These are phyloP conservation scores for Sceliomorpha sp. DNA, from an alignment of 2,888 invertebrate species.

Conservation along the genomic window DNA sequence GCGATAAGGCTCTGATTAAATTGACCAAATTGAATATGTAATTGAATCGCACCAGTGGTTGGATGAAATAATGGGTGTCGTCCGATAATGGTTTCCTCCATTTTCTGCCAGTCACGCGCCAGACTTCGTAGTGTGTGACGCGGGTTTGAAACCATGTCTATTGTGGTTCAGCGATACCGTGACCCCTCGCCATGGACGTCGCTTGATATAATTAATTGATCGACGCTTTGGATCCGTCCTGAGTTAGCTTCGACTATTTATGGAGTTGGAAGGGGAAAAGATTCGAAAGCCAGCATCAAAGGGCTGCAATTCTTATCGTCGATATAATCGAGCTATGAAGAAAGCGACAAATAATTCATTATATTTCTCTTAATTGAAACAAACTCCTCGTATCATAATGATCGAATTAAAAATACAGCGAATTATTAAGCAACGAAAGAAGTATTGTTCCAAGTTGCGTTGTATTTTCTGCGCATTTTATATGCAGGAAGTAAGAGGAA, in stretches of 20 bases:
- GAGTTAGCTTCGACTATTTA: conserved; percentile 45
- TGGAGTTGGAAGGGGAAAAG: conserved; percentile 1
- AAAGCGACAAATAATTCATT: too few species aligned
- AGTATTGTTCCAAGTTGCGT: too few species aligned
- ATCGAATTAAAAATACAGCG: not conserved
- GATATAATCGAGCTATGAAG: too few species aligned
- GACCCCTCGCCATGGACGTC: conserved; percentile 56
- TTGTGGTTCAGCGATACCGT: conserved; percentile 64
- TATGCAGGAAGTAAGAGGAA: not conserved
- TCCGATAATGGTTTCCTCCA: conserved; percentile 67
- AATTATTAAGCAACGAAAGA: too few species aligned
- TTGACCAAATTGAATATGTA: conserved; percentile 68
- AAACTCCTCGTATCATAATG: too few species aligned
- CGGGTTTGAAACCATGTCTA: conserved; percentile 65
- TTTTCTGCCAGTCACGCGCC: conserved; percentile 68
- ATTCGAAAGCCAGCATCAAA: not conserved
- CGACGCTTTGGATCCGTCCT: conserved; percentile 54
- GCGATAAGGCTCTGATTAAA: conserved; percentile 56
- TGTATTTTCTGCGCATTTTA: too few species aligned
- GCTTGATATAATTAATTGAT: conserved; percentile 72
- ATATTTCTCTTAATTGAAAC: too few species aligned
- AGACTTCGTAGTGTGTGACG: conserved; percentile 57
- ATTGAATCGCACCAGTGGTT: conserved; percentile 67
- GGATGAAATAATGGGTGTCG: conserved; percentile 71
- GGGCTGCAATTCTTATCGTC: too few species aligned